These are phyloP conservation scores for Petrosia ficiformis DNA, from an alignment of 37 sponge, comb jelly and placozoan genomes.

Conservation along the genomic window DNA sequence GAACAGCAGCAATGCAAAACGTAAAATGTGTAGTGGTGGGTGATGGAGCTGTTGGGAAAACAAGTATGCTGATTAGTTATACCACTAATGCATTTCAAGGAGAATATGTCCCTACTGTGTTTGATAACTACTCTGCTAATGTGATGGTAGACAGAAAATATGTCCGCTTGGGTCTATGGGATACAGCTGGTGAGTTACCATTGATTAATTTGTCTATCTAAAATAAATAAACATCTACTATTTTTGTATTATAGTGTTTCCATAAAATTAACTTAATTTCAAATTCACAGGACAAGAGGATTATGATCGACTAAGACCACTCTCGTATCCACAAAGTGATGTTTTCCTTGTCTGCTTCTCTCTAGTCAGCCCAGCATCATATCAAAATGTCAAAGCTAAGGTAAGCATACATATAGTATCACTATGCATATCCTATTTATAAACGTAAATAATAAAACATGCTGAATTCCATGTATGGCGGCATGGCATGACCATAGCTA, in stretches of 20 bases:
- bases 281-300: slow-evolving; percentile 48
- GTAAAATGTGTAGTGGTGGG: slow-evolving; percentile 27
- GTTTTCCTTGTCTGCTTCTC: slow-evolving; percentile 70
- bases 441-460: too few relatives aligned
- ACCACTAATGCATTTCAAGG: slow-evolving; percentile 7
- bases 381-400: slow-evolving; percentile 47
- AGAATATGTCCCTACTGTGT: slow-evolving; percentile 63
- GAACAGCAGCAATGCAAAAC: too few relatives aligned
- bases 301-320: slow-evolving; percentile 61
- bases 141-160: slow-evolving; percentile 68
- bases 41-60: slow-evolving; percentile 74
- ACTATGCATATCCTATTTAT: neutral
- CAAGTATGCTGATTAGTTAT: slow-evolving; percentile 42
- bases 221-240: too few relatives aligned
- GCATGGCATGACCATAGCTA: too few relatives aligned
- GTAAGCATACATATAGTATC: slow-evolving; percentile 10
- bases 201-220: neutral
- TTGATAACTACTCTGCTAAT: slow-evolving; percentile 80
- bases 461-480: too few relatives aligned
- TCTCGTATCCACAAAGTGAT: slow-evolving; percentile 71
- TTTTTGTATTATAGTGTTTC: too few relatives aligned
- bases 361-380: slow-evolving; percentile 56
- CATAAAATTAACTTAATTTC: too few relatives aligned
- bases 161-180: slow-evolving; percentile 63
- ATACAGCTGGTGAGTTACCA: slow-evolving; percentile 41